Base-by-base conservation (phyloP, 2,113 vertebrate species). In the Thunnus thynnus region DNA sequence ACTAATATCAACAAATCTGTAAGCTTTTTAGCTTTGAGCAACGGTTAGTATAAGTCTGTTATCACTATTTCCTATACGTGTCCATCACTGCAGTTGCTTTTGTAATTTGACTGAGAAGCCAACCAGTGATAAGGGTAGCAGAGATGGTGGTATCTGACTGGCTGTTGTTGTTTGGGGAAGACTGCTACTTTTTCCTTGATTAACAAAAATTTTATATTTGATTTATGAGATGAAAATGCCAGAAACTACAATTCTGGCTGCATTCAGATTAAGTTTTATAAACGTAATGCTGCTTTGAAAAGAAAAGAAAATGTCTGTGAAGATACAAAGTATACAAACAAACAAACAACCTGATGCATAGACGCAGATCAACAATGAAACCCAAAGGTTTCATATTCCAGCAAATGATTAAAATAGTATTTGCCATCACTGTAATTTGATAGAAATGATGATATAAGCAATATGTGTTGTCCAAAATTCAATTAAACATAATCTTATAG, bases 1-100 rank as follows among this genome's bases (percentile, higher is more conserved):
- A 12, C 44, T 76, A 62, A 84, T 83, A 69, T 78, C 36, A 32
- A 72, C 41, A 78, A 72, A 84, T 83, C 76, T 75, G 50, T 65
- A 66, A 77, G 76, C 72, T 36, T 82, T 85, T 77, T 67, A 75
- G 48, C 55, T 60, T 32, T 51, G 44, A 76, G 70, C 30, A 58
- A 12, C 44, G 52, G 47, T 32, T 55, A 46, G 64, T 27, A 51
- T 48, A 69, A 73, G 27, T 78, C 60, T 56, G 51, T 74, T 71
- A 65, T 64, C n/a, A 22, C 44, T 48, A 3, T 73, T 68, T 52
- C 18, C 17, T 75, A 47, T 61, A 14, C 50, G 63, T 5, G 1
- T 36, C 48, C 13, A 30, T 63, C 17, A 2, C 18, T 51, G 10
- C 41, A 25, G 8, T 72, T 0, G 1, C 22, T 22, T 22, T 22